These are phyloP conservation scores for Corbicula japonica DNA, from an alignment of 2,888 invertebrate species.

Conservation along the genomic window DNA sequence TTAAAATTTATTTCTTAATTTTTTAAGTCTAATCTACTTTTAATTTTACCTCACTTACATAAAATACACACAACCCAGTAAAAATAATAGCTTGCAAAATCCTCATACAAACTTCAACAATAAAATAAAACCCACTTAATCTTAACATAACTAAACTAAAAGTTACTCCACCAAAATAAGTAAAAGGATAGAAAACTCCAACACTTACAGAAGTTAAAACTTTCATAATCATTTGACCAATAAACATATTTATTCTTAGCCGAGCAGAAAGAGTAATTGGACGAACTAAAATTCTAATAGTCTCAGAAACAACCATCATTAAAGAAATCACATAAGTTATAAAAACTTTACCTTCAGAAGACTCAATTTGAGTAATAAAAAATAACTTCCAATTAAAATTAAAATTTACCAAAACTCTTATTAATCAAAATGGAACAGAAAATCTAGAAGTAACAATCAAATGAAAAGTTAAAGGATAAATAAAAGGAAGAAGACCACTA, in stretches of 20 bases:
- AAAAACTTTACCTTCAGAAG: background rate
- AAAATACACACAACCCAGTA: too few relatives aligned
- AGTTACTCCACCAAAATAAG: too few relatives aligned
- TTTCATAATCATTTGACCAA: background rate
- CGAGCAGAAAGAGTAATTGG: background rate
- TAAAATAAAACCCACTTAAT: too few relatives aligned
- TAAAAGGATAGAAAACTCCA: too few relatives aligned
- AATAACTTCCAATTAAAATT: background rate
- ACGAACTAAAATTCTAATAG: conserved; percentile 2
- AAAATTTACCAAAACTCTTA: background rate
- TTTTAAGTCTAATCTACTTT: too few relatives aligned
- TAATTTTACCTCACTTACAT: too few relatives aligned
- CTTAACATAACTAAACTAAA: too few relatives aligned
- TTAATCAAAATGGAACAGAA: background rate
- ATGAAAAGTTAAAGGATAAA: background rate
- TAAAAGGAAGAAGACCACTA: conserved; percentile 2
- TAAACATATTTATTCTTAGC: background rate
- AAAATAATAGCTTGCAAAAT: too few relatives aligned
- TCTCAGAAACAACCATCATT: background rate
- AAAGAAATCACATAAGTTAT: background rate
- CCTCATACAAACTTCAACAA: too few relatives aligned
- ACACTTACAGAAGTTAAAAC: background rate
- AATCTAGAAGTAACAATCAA: background rate
- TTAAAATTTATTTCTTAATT: too few relatives aligned
- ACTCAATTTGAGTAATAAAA: background rate